Evolutionary conservation across 2,888 invertebrate genomes (phyloP).

Genomic region (Ectropis crepuscularia): DNA sequence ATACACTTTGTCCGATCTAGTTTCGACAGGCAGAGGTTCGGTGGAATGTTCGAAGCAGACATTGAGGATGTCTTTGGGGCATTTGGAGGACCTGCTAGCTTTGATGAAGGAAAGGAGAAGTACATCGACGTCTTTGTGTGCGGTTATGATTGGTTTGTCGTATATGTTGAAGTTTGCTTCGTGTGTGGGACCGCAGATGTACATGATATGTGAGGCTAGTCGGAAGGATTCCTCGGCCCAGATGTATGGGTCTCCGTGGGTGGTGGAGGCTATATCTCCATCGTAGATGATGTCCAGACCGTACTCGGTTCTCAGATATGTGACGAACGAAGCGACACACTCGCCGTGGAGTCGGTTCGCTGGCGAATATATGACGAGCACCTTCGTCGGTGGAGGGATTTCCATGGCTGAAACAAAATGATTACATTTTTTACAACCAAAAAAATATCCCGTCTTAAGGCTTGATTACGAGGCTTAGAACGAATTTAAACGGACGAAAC

Average conservation of each 20-base stretch:
- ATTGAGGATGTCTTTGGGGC: conserved; percentile 65
- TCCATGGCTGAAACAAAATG: conserved; percentile 53
- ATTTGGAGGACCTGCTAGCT: conserved; percentile 49
- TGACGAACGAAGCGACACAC: conserved; percentile 69
- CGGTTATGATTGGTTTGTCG: conserved; percentile 70
- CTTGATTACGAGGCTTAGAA: too few species aligned
- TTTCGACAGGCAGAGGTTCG: conserved; percentile 66
- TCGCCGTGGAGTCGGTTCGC: conserved; percentile 71
- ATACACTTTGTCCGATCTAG: conserved; percentile 61
- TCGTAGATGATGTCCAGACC: conserved; percentile 73
- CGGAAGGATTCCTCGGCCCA: conserved; percentile 73
- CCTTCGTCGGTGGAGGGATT: conserved; percentile 70
- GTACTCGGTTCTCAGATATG: conserved; percentile 68
- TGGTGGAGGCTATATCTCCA: conserved; percentile 64
- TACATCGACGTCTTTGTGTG: conserved; percentile 64
- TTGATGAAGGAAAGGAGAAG: conserved; percentile 64
- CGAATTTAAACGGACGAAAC: too few species aligned
- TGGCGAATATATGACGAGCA: conserved; percentile 71
- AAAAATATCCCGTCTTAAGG: neutral
- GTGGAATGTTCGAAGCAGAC: conserved; percentile 74
- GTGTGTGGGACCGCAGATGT: conserved; percentile 70
- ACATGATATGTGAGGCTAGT: conserved; percentile 66
- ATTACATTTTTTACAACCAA: neutral
- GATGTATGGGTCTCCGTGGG: conserved; percentile 69
- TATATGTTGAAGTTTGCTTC: conserved; percentile 69